These are phyloP conservation scores for Perognathus longimembris DNA, from an alignment of 2,113 vertebrate species.

Conservation along the genomic window DNA sequence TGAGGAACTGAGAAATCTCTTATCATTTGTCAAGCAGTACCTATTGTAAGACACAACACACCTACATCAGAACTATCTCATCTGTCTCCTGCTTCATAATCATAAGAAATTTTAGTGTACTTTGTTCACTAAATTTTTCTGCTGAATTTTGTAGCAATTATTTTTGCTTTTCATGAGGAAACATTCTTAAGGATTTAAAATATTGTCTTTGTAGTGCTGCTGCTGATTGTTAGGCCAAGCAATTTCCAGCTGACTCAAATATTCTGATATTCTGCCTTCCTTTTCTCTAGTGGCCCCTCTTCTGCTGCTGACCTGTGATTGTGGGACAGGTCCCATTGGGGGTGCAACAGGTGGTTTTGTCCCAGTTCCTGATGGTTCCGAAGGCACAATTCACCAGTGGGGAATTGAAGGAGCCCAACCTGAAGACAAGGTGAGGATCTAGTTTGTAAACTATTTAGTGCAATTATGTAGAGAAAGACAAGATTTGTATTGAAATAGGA, in stretches of 20 bases:
- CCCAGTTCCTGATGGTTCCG: conserved; percentile 89
- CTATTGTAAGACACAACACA: too few relatives aligned
- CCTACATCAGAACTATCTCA: background rate
- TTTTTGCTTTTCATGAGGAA: conserved; percentile 6
- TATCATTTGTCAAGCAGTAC: too few relatives aligned
- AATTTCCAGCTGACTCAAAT: background rate
- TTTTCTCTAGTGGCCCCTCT: conserved; percentile 68
- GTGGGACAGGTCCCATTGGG: conserved; percentile 49
- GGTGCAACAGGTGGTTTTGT: conserved; percentile 84
- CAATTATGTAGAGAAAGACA: background rate
- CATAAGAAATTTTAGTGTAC: background rate
- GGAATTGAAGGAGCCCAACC: conserved; percentile 92
- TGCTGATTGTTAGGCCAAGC: background rate
- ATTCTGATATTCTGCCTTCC: background rate
- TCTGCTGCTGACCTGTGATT: conserved; percentile 75
- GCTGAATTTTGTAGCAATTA: background rate
- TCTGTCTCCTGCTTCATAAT: background rate
- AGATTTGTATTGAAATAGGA: background rate
- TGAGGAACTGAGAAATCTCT: background rate
- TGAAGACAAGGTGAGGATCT: conserved; percentile 91
- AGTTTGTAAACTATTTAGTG: conserved; percentile 55
- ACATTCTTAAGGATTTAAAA: background rate
- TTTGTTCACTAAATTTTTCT: background rate
- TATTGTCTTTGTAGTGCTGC: background rate
- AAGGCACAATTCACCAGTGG: conserved; percentile 90